A percentile compares a stretch with the other conserved stretches of the same genome.
Conservation (phyloP, 2,888 invertebrate genomes). For the Neelides folsomi region DNA sequence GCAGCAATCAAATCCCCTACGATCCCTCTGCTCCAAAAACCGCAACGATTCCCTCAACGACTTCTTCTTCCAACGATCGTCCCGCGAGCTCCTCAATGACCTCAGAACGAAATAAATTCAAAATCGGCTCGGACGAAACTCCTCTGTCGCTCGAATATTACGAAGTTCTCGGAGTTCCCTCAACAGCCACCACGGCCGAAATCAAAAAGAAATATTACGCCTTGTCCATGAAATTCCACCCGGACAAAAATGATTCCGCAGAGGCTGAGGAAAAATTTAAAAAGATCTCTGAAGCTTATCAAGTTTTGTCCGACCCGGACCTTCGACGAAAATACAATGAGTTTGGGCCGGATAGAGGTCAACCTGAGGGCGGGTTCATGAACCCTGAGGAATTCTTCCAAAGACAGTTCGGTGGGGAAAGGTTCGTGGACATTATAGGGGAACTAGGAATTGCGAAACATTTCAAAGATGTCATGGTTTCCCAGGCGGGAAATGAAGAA, state of each 20-base stretch:
- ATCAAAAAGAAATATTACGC: constrained; percentile 26
- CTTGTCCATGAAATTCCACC: constrained; percentile 24
- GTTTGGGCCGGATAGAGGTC: constrained; percentile 30
- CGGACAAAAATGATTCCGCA: constrained; percentile 19
- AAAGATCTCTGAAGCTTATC: constrained; percentile 27
- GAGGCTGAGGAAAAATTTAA: constrained; percentile 26
- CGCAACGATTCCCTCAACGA: background rate
- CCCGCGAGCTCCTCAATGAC: too few relatives aligned
- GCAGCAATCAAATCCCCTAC: constrained; percentile 4
- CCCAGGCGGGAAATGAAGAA: constrained; percentile 23
- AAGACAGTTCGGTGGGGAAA: constrained; percentile 32
- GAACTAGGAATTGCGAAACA: constrained; percentile 31
- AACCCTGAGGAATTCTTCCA: constrained; percentile 32
- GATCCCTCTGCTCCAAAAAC: background rate
- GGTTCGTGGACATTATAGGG: constrained; percentile 32
- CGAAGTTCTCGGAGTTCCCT: constrained; percentile 24
- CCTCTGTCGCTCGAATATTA: constrained; percentile 30
- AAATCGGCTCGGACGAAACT: constrained; percentile 29
- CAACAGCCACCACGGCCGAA: constrained; percentile 22
- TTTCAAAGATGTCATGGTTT: constrained; percentile 32
- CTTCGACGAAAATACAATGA: constrained; percentile 32
- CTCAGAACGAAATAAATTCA: constrained; percentile 11
- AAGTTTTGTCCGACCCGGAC: constrained; percentile 27
- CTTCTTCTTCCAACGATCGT: constrained; percentile 10
- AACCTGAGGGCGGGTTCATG: constrained; percentile 32